Conservation (phyloP, 2,113 vertebrate species). For the Oophaga pumilio region DNA sequence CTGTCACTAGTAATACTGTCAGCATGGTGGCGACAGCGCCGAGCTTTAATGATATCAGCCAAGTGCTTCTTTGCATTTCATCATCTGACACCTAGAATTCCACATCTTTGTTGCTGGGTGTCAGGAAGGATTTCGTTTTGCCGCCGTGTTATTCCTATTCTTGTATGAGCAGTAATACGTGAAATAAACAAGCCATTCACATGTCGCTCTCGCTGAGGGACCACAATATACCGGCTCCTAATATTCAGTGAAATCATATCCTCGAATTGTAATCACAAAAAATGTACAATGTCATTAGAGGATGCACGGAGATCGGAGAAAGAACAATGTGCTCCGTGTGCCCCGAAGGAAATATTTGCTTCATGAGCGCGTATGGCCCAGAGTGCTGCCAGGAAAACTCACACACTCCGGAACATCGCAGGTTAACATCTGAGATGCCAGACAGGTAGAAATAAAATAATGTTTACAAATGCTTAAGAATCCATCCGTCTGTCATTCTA, state of each 20-base stretch:
- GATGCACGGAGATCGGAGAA: conserved; percentile 9
- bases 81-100: conserved; percentile 14
- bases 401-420: not conserved
- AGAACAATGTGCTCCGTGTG: conserved; percentile 37
- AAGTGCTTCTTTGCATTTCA: not conserved
- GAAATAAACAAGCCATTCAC: conserved; percentile 15
- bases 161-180: not conserved
- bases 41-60: not conserved
- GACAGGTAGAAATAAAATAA: not conserved
- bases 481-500: not conserved
- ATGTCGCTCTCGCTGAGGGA: not conserved
- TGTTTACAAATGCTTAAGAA: not conserved
- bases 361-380: conserved; percentile 6
- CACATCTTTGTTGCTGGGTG: not conserved
- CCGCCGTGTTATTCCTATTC: not conserved
- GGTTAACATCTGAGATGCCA: not conserved
- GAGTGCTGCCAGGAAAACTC: conserved; percentile 21
- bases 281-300: conserved; percentile 41
- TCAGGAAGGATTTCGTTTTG: not conserved
- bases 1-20: not conserved
- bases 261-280: conserved; percentile 46
- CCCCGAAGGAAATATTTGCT: conserved; percentile 45
- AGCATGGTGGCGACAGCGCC: not conserved
- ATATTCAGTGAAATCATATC: conserved; percentile 53
- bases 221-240: conserved; percentile 22